Percentiles rank a stretch among this genome's conserved stretches.
phyloP scores from a whole-genome alignment of 2,888 invertebrate genomes.

The Tyria jacobaeae region DNA sequence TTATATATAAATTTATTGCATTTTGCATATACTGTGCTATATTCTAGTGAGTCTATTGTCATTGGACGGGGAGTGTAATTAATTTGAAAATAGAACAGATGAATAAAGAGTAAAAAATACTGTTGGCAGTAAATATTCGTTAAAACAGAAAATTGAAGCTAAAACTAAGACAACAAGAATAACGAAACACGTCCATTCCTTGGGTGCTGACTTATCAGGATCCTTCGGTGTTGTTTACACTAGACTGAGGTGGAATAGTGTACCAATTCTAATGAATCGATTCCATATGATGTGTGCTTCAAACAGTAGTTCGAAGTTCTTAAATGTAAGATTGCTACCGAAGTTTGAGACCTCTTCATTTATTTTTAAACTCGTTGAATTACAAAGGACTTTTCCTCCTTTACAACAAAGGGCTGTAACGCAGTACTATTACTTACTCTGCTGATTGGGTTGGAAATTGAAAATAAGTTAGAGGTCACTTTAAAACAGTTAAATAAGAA shows the following conservation, averaged over 20 bases:
- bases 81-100: background rate
- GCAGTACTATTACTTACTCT: conserved; percentile 37
- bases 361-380: background rate
- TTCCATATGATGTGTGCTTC: background rate
- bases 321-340: background rate
- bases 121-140: too few relatives aligned
- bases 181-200: too few relatives aligned
- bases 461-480: conserved; percentile 22
- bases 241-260: too few relatives aligned
- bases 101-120: background rate
- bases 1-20: conserved; percentile 53
- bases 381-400: background rate
- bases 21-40: conserved; percentile 49
- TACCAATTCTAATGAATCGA: too few relatives aligned
- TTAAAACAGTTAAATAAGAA: conserved; percentile 3
- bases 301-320: background rate
- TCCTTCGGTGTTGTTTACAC: too few relatives aligned
- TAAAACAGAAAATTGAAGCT: too few relatives aligned
- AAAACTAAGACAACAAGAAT: too few relatives aligned
- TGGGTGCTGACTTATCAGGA: too few relatives aligned
- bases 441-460: conserved; percentile 37
- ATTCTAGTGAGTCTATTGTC: conserved; percentile 25
- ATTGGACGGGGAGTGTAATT: background rate
- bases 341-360: conserved; percentile 2
- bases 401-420: conserved; percentile 7